Evolutionary conservation across 2,888 invertebrate species (phyloP).

Genomic region (Cheilosia pagana): DNA sequence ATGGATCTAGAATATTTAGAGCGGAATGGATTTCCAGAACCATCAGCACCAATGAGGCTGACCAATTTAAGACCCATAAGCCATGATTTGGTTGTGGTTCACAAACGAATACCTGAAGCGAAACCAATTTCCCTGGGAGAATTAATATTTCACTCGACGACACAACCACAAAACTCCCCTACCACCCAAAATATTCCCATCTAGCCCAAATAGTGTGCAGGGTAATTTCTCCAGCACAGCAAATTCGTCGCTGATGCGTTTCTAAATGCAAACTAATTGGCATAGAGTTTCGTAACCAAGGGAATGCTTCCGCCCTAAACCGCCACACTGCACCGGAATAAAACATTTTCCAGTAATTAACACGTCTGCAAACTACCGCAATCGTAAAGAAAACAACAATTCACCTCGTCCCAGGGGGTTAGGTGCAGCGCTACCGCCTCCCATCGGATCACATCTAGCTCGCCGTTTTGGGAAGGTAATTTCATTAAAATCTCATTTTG

Average conservation of each 20-base stretch:
- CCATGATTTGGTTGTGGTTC: neutral
- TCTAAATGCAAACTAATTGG: constrained; percentile 73
- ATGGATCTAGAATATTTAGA: too few species aligned
- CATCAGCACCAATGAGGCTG: too few species aligned
- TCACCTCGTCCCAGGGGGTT: neutral
- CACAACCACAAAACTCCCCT: constrained; percentile 3
- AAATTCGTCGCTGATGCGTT: constrained; percentile 67
- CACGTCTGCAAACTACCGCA: constrained; percentile 67
- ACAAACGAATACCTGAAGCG: constrained; percentile 3
- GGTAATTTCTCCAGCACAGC: constrained; percentile 36
- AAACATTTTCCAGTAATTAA: constrained; percentile 69
- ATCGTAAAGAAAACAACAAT: constrained; percentile 59
- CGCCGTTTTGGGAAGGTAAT: constrained; percentile 26
- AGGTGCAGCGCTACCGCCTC: neutral
- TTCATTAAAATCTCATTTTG: constrained; percentile 73
- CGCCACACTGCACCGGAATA: constrained; percentile 32
- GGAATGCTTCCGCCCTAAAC: constrained; percentile 21
- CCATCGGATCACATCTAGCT: neutral
- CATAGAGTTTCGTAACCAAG: constrained; percentile 46
- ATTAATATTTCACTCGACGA: neutral
- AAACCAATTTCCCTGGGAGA: neutral
- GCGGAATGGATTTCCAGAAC: too few species aligned
- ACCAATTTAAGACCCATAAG: neutral
- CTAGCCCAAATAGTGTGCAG: constrained; percentile 59
- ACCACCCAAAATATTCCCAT: constrained; percentile 36